These are phyloP conservation scores for Temnothorax longispinosus DNA, from an alignment of 1,140 invertebrate species.

Conservation along the genomic window DNA sequence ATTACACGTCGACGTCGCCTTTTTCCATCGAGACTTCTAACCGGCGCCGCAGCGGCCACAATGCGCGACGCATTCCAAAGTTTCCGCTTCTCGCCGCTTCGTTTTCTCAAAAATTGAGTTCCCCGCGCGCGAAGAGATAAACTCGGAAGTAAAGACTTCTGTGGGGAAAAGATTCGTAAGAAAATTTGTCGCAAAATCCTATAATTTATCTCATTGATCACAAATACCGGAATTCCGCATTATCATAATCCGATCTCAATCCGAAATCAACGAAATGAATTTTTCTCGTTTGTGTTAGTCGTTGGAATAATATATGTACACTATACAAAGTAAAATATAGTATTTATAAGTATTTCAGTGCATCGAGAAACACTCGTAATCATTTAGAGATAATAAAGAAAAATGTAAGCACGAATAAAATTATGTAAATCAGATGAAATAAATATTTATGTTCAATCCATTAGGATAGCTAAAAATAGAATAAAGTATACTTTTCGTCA, in stretches of 20 bases:
- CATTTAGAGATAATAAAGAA: neutral
- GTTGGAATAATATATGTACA: neutral
- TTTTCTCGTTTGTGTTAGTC: neutral
- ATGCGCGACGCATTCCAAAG: constrained; percentile 10
- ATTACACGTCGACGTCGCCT: constrained; percentile 35
- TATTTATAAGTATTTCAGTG: neutral
- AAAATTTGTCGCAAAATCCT: neutral
- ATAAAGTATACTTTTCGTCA: neutral
- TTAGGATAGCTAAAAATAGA: neutral
- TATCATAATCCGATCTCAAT: neutral
- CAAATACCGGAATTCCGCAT: neutral
- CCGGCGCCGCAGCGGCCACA: neutral
- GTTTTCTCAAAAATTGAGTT: constrained; percentile 55
- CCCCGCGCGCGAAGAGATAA: constrained; percentile 1
- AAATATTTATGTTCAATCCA: neutral
- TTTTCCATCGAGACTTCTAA: constrained; percentile 6
- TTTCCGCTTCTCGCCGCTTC: neutral
- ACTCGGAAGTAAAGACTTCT: constrained; percentile 13
- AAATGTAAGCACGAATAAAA: neutral
- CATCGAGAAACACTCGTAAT: neutral
- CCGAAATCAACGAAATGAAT: neutral
- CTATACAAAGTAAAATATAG: neutral
- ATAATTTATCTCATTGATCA: neutral
- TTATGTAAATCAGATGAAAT: neutral
- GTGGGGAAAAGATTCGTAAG: neutral